These are phyloP conservation scores for Artemia sinica DNA, from an alignment of 2,888 invertebrate species.

Conservation along the genomic window DNA sequence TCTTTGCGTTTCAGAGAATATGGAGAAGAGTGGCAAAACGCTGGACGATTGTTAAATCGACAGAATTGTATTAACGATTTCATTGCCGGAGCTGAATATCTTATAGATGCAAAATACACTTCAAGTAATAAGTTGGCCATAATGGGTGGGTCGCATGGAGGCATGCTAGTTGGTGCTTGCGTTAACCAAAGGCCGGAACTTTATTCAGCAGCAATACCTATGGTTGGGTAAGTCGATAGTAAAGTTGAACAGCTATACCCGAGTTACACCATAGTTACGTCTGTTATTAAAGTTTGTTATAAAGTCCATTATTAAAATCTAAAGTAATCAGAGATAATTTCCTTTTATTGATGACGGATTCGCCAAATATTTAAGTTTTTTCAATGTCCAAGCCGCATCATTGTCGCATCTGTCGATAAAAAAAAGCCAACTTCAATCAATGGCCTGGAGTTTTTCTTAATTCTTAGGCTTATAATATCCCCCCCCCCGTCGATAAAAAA, in stretches of 20 bases:
- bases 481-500: too few species aligned
- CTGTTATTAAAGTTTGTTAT: too few species aligned
- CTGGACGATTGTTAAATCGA: constrained; percentile 71
- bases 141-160: constrained; percentile 93
- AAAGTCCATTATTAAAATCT: too few species aligned
- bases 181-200: constrained; percentile 86
- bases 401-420: too few species aligned
- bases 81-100: constrained; percentile 72
- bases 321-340: background rate
- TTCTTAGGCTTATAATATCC: too few species aligned
- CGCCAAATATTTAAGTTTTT: too few species aligned
- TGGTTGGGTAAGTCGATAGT: constrained; percentile 62
- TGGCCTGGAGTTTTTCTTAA: too few species aligned
- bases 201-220: constrained; percentile 76
- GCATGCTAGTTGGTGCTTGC: constrained; percentile 82
- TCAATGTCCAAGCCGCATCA: too few species aligned
- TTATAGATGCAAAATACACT: constrained; percentile 64
- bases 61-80: constrained; percentile 97
- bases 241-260: background rate
- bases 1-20: constrained; percentile 52
- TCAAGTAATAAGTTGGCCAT: constrained; percentile 53
- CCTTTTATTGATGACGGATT: background rate
- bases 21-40: constrained; percentile 92
- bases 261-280: too few species aligned
- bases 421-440: too few species aligned